Conservation (phyloP, 1,140 invertebrate genomes). For the Polyergus mexicanus region DNA sequence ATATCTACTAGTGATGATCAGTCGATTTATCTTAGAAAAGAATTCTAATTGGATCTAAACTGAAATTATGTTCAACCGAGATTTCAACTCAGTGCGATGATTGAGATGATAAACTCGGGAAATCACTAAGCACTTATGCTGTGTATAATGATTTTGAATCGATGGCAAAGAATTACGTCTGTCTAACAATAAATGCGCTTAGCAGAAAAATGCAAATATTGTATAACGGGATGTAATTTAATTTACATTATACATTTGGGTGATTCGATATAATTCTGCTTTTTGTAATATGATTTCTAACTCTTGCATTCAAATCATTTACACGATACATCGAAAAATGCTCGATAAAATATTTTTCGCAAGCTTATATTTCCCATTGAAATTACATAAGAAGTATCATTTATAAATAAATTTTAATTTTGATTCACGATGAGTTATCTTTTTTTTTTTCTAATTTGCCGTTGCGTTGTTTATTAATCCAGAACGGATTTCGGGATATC, state of each 20-base stretch:
- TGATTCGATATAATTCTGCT: neutral
- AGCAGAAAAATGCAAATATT: neutral
- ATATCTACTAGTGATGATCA: too few species aligned
- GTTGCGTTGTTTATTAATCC: neutral
- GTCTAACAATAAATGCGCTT: too few species aligned
- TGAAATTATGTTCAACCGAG: neutral
- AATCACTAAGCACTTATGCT: neutral
- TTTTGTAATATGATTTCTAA: neutral
- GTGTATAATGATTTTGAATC: neutral
- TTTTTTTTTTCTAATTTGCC: neutral
- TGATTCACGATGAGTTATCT: neutral
- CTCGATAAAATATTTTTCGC: neutral
- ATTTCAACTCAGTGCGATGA: neutral
- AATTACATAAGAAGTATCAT: neutral
- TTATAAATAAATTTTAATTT: conserved; percentile 5
- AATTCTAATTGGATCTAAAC: neutral
- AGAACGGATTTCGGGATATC: neutral
- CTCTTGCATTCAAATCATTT: neutral
- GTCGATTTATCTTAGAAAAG: neutral
- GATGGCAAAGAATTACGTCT: neutral
- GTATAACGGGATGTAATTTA: conserved; percentile 1
- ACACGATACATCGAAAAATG: neutral
- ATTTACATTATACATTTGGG: neutral
- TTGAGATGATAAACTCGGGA: neutral
- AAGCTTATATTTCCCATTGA: neutral